These are phyloP conservation scores for Vimba vimba DNA, from an alignment of 2,113 vertebrate species.

Conservation along the genomic window DNA sequence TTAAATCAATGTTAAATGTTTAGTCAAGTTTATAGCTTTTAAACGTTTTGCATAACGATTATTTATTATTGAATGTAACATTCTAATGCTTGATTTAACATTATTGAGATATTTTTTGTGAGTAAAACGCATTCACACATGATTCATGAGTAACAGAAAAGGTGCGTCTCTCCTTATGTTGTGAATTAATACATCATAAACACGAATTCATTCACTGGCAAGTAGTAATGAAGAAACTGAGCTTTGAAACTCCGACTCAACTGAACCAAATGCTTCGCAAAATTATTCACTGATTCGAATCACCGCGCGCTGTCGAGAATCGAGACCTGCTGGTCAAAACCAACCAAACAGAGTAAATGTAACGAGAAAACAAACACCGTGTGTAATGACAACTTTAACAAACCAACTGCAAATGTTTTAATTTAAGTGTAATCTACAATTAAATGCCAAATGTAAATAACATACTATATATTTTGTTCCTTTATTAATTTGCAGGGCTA, in stretches of 20 bases:
- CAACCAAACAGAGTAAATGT: background rate
- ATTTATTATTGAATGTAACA: background rate
- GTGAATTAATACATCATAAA: too few species aligned
- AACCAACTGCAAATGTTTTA: too few species aligned
- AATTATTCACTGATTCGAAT: background rate
- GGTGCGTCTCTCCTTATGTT: too few species aligned
- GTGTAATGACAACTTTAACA: too few species aligned
- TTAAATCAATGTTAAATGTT: background rate
- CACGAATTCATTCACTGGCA: too few species aligned
- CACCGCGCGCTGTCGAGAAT: background rate
- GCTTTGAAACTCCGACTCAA: background rate
- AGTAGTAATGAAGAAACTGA: background rate
- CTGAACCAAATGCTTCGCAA: background rate
- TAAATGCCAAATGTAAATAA: too few species aligned
- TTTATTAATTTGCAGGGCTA: too few species aligned
- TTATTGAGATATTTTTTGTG: background rate
- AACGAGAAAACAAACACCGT: background rate
- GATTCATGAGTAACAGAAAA: background rate
- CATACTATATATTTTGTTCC: too few species aligned
- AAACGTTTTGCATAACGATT: background rate
- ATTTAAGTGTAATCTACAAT: too few species aligned
- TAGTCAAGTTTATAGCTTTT: background rate
- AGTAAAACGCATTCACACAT: background rate
- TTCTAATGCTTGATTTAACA: background rate
- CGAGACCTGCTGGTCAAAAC: background rate